Percentiles rank a stretch among this genome's conserved stretches.
Evolutionary conservation across 2,113 vertebrate species (phyloP).

Genomic region (Caretta caretta): DNA sequence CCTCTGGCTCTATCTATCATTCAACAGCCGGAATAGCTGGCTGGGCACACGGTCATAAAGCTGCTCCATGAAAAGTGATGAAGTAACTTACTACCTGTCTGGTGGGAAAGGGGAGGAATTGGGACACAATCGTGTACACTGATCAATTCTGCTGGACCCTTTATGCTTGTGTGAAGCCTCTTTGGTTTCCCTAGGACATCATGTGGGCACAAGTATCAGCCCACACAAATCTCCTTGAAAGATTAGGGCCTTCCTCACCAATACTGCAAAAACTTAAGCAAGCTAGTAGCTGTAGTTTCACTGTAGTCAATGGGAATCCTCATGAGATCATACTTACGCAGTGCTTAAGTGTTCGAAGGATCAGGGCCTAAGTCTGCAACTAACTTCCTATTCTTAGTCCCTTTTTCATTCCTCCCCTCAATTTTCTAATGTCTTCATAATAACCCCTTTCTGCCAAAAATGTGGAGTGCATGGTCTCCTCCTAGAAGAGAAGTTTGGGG

Average conservation of each 20-base stretch:
- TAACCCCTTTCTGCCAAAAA: not conserved
- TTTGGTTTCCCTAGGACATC: accelerated
- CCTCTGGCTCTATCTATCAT: not conserved
- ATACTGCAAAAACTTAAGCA: not conserved
- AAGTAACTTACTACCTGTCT: not conserved
- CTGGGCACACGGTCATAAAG: not conserved
- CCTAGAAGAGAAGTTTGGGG: not conserved
- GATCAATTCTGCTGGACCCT: not conserved
- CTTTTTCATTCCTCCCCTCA: not conserved
- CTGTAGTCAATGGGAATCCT: not conserved
- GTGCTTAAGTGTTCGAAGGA: not conserved
- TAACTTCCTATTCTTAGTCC: not conserved
- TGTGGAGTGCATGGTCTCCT: accelerated
- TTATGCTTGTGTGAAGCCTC: not conserved
- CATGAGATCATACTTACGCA: not conserved
- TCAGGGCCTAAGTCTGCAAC: not conserved
- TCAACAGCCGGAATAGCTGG: not conserved
- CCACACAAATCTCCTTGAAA: accelerated
- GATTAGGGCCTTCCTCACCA: not conserved
- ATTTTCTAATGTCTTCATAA: not conserved
- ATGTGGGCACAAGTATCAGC: accelerated
- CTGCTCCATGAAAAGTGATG: not conserved
- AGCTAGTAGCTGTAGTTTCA: not conserved
- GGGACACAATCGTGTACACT: not conserved
- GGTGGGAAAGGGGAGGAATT: not conserved